Evolutionary conservation across 2,113 vertebrate species (phyloP), one percentile per base, ranked within the genome.

Genomic region (Megaptera novaeangliae): DNA sequence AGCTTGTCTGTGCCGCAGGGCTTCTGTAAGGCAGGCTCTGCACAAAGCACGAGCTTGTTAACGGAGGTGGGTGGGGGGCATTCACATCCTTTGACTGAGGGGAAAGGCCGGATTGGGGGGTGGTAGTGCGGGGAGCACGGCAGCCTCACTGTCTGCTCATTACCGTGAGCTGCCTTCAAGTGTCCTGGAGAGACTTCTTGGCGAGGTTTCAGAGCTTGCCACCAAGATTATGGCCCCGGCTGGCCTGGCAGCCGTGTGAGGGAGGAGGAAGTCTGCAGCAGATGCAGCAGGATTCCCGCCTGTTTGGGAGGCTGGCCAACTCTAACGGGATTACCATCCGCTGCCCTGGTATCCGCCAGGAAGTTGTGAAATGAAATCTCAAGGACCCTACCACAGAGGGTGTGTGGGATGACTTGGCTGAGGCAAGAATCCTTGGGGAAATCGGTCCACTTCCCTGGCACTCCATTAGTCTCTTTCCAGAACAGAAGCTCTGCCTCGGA

Each of bases 301-400:
- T 31, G 59, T 34, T 64, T 27, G n/a, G 91, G 90, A 81, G 74
- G 27, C 34, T 4, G 55, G 80, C 81, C 94, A 75, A 25, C 20
- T 11, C 29, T 52, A 66, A 64, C 1, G 9, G 41, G 90, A 17
- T 96, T 59, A 71, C 71, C 41, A 68, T n/a, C 94, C 6, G 2
- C 21, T 23, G 41, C 88, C 88, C 81, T n/a, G 57, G 14, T n/a
- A 72, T 31, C 52, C 74, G 81, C 93, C 95, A 93, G 82, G 91
- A 88, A 87, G 64, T 81, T 88, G 94, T 69, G 91, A 97, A 88
- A 94, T 88, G 80, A 52, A 85, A 88, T 93, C 88, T 96, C 85
- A 52, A 83, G 91, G 88, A 64, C 90, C 80, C 83, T 66, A 5
- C 81, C 61, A 39, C 63, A 52, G 84, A 64, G 90, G 59, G 87